Evolutionary conservation across 2,113 vertebrate genomes (phyloP), one percentile per base, ranked within the genome.

Genomic region (Aptenodytes patagonicus): DNA sequence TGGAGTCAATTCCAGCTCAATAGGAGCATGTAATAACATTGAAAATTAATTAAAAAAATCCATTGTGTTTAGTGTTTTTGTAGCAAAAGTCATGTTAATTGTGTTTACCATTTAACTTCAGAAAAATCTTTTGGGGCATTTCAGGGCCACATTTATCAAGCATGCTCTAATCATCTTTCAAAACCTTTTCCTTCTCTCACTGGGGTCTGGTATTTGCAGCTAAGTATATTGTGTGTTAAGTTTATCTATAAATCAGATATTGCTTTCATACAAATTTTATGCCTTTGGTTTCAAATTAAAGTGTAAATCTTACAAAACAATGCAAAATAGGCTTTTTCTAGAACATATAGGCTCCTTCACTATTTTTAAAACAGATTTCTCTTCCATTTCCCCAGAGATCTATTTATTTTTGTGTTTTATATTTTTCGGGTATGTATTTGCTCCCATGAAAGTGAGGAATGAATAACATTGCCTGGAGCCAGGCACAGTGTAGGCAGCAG

Each of bases 371-470:
- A 84, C 89, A n/a, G 47, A 93, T 97, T 97, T 95, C 73, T 94
- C 72, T 76, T 86, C 80, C 55, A 51, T 94, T 96, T 97, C 94
- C 87, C 95, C 0, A 0, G 89, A 95, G 94, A 93, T 91, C 91
- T 95, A 96, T 96, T 93, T 97, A 88, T 96, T 97, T 91, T 68
- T 91, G 92, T 95, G 93, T 91, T 97, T 95, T 93, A 93, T 96
- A 97, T 95, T 97, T 97, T 88, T 94, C 87, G 89, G 87, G 82
- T 78, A 68, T 95, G 68, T 90, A 85, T 96, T 96, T 96, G 93
- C 93, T 96, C 87, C 86, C 76, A 57, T 96, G 94, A 90, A 96
- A 96, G 93, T 36, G 32, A 88, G 87, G 93, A 92, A 95, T 88
- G 85, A 94, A 97, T 94, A 94, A 83, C 70, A 94, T 81, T 93